A percentile compares a stretch with the other conserved stretches of the same genome.
Conservation (phyloP, 2,113 vertebrate genomes). For the Dolichallabes microphthalmus region DNA sequence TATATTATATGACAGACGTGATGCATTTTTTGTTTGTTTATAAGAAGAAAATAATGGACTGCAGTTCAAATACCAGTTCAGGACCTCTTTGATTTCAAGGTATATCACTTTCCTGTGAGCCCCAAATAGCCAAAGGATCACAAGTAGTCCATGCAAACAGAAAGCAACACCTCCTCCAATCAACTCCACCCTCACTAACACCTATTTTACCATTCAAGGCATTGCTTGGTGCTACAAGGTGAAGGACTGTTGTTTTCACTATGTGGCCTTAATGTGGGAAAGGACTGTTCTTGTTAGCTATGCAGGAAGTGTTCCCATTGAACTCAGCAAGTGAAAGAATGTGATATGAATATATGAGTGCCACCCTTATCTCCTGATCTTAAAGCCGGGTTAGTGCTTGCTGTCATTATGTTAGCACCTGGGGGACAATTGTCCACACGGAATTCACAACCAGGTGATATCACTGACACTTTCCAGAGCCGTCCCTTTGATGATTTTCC, state of each 20-base stretch:
- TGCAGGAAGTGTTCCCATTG: constrained; percentile 42
- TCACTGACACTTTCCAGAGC: neutral
- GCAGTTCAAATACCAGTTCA: neutral
- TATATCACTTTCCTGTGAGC: neutral
- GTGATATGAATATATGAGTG: constrained; percentile 27
- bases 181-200: neutral
- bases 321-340: constrained; percentile 40
- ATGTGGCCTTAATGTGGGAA: constrained; percentile 41
- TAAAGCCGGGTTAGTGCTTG: neutral
- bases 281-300: constrained; percentile 40
- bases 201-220: neutral
- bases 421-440: neutral
- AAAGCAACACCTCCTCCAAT: neutral
- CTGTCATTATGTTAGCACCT: constrained; percentile 11
- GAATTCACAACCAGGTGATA: neutral
- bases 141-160: neutral
- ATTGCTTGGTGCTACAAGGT: neutral
- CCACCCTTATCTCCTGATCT: constrained; percentile 21
- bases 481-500: neutral
- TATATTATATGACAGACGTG: neutral
- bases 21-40: neutral
- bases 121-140: neutral
- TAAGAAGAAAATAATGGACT: neutral
- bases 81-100: constrained; percentile 13
- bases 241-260: constrained; percentile 37